Conservation (phyloP, 2,797 vertebrate genomes). For the Esox lucius region DNA sequence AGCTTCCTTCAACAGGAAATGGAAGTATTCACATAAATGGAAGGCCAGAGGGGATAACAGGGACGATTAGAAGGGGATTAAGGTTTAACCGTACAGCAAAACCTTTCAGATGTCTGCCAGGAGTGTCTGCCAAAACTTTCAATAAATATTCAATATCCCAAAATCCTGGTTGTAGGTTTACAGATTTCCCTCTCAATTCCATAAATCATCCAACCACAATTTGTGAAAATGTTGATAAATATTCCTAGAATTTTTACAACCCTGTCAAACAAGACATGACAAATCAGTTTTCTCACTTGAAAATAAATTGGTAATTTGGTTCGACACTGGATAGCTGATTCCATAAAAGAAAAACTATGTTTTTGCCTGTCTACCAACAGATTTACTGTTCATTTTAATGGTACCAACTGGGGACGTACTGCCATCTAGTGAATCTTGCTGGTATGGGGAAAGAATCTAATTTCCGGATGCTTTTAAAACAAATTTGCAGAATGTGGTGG, state of each 20-base stretch:
- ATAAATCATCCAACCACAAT: too few relatives aligned
- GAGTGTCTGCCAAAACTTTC: too few relatives aligned
- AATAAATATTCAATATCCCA: too few relatives aligned
- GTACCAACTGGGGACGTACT: conserved; percentile 19
- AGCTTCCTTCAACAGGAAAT: conserved; percentile 53
- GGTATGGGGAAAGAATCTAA: too few relatives aligned
- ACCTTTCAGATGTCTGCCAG: not conserved
- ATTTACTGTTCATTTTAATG: not conserved
- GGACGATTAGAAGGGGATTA: conserved; percentile 1
- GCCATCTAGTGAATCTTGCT: conserved; percentile 53
- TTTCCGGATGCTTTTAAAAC: too few relatives aligned
- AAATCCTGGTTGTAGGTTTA: too few relatives aligned
- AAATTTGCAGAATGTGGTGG: too few relatives aligned
- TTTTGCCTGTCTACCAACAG: not conserved
- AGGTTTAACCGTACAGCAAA: not conserved
- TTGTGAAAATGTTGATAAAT: too few relatives aligned
- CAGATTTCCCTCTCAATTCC: too few relatives aligned
- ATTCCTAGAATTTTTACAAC: too few relatives aligned
- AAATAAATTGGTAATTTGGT: not conserved
- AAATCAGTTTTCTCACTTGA: not conserved
- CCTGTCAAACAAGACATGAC: not conserved
- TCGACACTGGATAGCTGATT: not conserved
- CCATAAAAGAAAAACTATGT: not conserved
- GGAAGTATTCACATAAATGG: conserved; percentile 32
- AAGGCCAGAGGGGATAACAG: conserved; percentile 5